Conservation (phyloP, 2,113 vertebrate species). For the Physeter macrocephalus region DNA sequence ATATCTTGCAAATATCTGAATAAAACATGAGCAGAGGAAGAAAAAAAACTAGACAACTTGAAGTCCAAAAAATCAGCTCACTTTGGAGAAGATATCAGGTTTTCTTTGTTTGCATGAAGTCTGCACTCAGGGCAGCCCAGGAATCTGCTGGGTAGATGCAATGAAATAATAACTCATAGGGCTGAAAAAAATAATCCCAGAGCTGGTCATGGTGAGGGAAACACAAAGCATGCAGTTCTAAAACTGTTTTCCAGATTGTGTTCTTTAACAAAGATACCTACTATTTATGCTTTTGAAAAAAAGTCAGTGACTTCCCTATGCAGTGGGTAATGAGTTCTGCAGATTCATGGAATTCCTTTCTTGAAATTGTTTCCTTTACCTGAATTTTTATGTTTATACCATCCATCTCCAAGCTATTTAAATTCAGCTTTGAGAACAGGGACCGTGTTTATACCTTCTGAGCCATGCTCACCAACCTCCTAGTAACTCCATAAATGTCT, state of each 20-base stretch:
- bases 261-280: conserved; percentile 57
- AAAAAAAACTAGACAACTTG: background rate
- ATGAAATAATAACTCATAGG: background rate
- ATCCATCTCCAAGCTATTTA: conserved; percentile 45
- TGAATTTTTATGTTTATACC: conserved; percentile 33
- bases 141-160: background rate
- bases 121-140: background rate
- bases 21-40: background rate
- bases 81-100: background rate
- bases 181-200: background rate
- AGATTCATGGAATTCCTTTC: conserved; percentile 63
- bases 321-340: conserved; percentile 62
- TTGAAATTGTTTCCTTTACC: conserved; percentile 64
- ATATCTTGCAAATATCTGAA: background rate
- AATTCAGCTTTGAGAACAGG: conserved; percentile 25
- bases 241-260: conserved; percentile 63
- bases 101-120: background rate
- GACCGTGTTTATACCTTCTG: conserved; percentile 29
- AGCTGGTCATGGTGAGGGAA: conserved; percentile 4
- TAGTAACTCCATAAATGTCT: background rate
- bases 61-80: background rate
- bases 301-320: background rate
- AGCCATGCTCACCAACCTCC: background rate
- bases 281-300: conserved; percentile 57
- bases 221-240: background rate